Percentiles rank a stretch among this genome's conserved stretches.
Evolutionary conservation across 1,140 invertebrate species (phyloP).

Genomic region (Ips typographus): DNA sequence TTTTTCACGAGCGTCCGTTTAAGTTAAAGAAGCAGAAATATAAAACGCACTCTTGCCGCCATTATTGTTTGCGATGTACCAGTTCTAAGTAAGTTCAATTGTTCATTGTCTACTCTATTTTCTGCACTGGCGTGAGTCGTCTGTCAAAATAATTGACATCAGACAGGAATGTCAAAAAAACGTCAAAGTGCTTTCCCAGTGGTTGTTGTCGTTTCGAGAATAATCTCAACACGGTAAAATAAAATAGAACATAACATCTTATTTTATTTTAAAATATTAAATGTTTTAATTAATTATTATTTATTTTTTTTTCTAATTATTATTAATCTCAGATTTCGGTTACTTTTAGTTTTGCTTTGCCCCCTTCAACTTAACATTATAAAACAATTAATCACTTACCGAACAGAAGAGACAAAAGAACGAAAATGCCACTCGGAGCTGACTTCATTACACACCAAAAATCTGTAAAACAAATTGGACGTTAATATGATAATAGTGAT

Average conservation of each 20-base stretch:
- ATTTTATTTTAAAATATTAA: not conserved
- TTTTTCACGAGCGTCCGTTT: slow-evolving; percentile 13
- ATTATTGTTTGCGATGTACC: slow-evolving; percentile 6
- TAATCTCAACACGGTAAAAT: too few relatives aligned
- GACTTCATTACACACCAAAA: not conserved
- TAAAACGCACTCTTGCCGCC: slow-evolving; percentile 20
- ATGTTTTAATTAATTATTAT: not conserved
- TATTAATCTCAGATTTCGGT: not conserved
- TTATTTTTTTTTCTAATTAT: not conserved
- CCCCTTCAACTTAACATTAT: not conserved
- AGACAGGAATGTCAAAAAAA: not conserved
- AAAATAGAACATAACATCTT: too few relatives aligned
- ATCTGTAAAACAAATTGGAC: too few relatives aligned
- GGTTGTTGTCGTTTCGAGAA: too few relatives aligned
- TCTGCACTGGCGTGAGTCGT: too few relatives aligned
- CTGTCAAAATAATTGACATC: too few relatives aligned
- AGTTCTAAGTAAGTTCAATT: not conserved
- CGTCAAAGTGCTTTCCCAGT: not conserved
- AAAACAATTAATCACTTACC: not conserved
- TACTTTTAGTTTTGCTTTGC: not conserved
- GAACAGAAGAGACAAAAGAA: not conserved
- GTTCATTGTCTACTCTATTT: too few relatives aligned
- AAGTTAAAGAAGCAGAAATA: slow-evolving; percentile 22
- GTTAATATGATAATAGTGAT: too few relatives aligned
- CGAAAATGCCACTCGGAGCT: not conserved